Conservation (phyloP, 2,113 vertebrate genomes). For the Oncorhynchus masou region DNA sequence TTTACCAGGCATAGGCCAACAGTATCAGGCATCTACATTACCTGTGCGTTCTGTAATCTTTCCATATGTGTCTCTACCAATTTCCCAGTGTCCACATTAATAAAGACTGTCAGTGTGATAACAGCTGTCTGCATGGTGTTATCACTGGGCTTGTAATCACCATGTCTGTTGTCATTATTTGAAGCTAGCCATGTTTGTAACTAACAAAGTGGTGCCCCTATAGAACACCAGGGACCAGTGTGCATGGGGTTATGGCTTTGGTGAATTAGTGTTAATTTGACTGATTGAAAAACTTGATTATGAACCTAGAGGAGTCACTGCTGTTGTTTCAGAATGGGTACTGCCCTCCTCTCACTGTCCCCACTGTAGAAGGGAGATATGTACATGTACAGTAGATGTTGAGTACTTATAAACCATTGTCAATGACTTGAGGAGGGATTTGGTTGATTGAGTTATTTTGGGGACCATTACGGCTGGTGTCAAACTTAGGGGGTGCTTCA, state of each 20-base stretch:
- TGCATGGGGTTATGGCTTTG: conserved; percentile 25
- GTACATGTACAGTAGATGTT: not conserved
- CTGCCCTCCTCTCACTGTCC: not conserved
- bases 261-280: not conserved
- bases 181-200: conserved; percentile 29
- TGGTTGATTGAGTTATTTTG: not conserved
- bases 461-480: not conserved
- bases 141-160: conserved; percentile 40
- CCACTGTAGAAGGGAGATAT: not conserved
- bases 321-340: not conserved
- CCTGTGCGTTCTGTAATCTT: not conserved
- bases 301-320: not conserved
- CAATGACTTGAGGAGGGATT: not conserved
- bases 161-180: conserved; percentile 22
- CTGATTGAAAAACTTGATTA: not conserved
- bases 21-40: not conserved
- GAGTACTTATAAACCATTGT: not conserved
- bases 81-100: not conserved
- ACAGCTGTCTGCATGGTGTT: conserved; percentile 45
- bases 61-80: not conserved
- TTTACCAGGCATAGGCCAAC: not conserved
- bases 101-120: conserved; percentile 9
- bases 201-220: not conserved
- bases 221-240: not conserved
- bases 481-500: too few species aligned